Percentiles rank a stretch among this genome's conserved stretches.
phyloP scores from a whole-genome alignment of 2,888 invertebrate genomes.

The Phengaris arion region DNA sequence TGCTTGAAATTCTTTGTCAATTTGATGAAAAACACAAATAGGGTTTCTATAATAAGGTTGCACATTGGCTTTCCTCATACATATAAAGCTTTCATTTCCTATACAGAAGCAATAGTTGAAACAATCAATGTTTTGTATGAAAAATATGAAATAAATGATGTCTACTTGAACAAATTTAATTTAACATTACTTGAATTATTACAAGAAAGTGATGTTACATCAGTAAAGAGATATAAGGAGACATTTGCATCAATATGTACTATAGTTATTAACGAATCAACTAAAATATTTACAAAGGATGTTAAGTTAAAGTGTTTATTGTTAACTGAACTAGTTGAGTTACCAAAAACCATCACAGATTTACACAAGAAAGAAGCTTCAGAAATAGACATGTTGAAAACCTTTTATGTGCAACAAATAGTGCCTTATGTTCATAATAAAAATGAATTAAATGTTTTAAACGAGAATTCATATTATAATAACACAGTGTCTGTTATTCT shows the following conservation, averaged over 20 bases:
- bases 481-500: slow-evolving; percentile 51
- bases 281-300: slow-evolving; percentile 52
- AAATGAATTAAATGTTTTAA: slow-evolving; percentile 39
- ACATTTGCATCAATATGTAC: slow-evolving; percentile 51
- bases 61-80: slow-evolving; percentile 49
- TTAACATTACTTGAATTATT: slow-evolving; percentile 48
- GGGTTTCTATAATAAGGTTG: slow-evolving; percentile 51
- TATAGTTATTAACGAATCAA: slow-evolving; percentile 49
- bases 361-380: slow-evolving; percentile 51
- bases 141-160: slow-evolving; percentile 54
- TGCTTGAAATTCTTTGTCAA: slow-evolving; percentile 59
- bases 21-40: slow-evolving; percentile 56
- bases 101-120: slow-evolving; percentile 54
- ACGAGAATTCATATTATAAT: slow-evolving; percentile 55
- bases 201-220: slow-evolving; percentile 41
- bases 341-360: slow-evolving; percentile 50
- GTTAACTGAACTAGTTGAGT: slow-evolving; percentile 49
- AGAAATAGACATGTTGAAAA: slow-evolving; percentile 54
- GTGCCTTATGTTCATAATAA: slow-evolving; percentile 44
- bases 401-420: slow-evolving; percentile 53
- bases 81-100: slow-evolving; percentile 49
- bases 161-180: slow-evolving; percentile 52
- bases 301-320: slow-evolving; percentile 56
- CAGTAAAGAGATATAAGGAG: slow-evolving; percentile 44
- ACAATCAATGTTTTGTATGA: slow-evolving; percentile 54